A percentile compares a stretch with the other conserved stretches of the same genome.
phyloP scores from a whole-genome alignment of 2,888 invertebrate species.

The Cantharis flavilabris region DNA sequence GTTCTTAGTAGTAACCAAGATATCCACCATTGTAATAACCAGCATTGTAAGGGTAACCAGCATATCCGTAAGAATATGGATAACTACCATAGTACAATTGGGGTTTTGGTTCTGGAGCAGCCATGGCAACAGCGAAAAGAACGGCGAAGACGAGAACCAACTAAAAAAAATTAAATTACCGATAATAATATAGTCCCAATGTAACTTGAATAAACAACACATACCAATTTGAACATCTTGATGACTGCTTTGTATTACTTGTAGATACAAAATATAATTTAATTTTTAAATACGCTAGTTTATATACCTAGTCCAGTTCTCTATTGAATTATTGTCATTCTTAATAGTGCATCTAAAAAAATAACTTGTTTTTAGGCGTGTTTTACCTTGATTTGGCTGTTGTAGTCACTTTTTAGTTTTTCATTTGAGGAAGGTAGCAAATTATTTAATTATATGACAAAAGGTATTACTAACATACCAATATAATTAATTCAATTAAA shows the following conservation, averaged over 20 bases:
- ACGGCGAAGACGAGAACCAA: slow-evolving; percentile 28
- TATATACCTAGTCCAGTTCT: not conserved
- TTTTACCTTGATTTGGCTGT: not conserved
- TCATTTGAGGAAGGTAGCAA: not conserved
- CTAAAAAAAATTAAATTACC: slow-evolving; percentile 8
- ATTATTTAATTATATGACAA: not conserved
- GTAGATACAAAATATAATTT: slow-evolving; percentile 3
- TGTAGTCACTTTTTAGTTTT: not conserved
- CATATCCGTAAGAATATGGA: slow-evolving; percentile 4
- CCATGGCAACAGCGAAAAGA: slow-evolving; percentile 31
- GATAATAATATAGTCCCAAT: not conserved
- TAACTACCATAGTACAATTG: slow-evolving; percentile 9
- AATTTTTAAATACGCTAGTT: not conserved
- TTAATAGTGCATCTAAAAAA: not conserved
- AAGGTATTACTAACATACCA: not conserved
- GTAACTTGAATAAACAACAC: not conserved
- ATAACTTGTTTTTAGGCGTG: not conserved
- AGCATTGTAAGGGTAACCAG: slow-evolving; percentile 1
- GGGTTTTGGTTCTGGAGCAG: slow-evolving; percentile 31
- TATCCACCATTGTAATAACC: not conserved
- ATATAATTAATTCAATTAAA: not conserved
- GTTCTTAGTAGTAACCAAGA: not conserved
- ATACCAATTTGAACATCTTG: slow-evolving; percentile 18
- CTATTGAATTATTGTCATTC: not conserved
- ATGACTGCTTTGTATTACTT: slow-evolving; percentile 5